Evolutionary conservation across 2,113 vertebrate genomes (phyloP).

Genomic region (Hyla sarda): DNA sequence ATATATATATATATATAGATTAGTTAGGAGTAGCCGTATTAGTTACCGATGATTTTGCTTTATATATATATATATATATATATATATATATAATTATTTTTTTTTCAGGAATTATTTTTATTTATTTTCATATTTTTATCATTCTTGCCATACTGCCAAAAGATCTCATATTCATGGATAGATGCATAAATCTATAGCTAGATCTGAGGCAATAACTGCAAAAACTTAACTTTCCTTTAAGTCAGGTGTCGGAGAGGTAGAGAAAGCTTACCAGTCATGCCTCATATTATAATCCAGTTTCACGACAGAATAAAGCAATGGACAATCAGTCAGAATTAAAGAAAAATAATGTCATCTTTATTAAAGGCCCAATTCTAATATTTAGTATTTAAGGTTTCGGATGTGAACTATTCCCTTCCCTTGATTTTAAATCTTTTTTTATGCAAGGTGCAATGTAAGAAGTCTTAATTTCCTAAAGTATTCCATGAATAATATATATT

Average conservation of each 20-base stretch:
- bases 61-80: no score
- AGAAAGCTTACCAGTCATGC: neutral
- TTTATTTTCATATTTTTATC: no score
- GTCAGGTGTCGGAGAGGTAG: no score
- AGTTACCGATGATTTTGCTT: no score
- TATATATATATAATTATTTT: no score
- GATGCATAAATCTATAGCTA: neutral
- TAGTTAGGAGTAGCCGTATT: no score
- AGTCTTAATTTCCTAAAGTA: slow-evolving; percentile 49
- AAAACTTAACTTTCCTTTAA: no score
- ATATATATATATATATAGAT: no score
- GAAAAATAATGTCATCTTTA: no score
- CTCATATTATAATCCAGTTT: neutral
- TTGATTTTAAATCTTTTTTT: neutral
- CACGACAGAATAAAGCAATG: neutral
- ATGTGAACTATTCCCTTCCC: neutral
- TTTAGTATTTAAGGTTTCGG: neutral
- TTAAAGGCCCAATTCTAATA: neutral
- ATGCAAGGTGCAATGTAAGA: slow-evolving; percentile 14
- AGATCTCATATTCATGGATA: neutral
- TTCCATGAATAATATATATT: slow-evolving; percentile 45
- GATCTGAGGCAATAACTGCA: no score
- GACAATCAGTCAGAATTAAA: neutral
- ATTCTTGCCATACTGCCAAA: no score
- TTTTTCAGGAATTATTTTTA: no score